Evolutionary conservation across 2,797 vertebrate species (phyloP).

Genomic region (Sebastes itinus): DNA sequence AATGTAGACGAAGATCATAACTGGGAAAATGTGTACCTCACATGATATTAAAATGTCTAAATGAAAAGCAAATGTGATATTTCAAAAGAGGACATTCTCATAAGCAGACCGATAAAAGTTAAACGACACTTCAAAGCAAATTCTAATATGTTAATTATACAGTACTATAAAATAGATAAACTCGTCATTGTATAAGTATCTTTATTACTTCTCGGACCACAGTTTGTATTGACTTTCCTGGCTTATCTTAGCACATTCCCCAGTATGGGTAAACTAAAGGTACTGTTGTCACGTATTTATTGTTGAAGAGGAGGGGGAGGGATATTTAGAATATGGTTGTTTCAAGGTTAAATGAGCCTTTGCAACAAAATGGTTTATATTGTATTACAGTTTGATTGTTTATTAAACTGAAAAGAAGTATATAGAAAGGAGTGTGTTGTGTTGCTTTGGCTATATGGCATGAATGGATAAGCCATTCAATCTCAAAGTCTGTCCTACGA

Average conservation of each 20-base stretch:
- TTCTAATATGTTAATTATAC: not conserved
- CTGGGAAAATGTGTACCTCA: not conserved
- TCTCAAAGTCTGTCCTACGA: not conserved
- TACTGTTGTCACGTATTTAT: not conserved
- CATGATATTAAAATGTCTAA: not conserved
- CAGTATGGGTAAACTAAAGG: not conserved
- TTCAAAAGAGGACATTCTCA: not conserved
- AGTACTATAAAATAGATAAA: not conserved
- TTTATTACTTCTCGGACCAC: not conserved
- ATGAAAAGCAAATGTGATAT: not conserved
- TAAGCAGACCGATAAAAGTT: not conserved
- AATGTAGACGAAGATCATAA: not conserved
- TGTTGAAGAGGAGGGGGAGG: not conserved
- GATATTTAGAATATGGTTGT: not conserved
- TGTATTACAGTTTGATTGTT: not conserved
- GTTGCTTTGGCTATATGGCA: not conserved
- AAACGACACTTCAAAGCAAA: not conserved
- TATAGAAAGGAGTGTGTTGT: not conserved
- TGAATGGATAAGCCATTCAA: not conserved
- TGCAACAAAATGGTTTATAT: not conserved
- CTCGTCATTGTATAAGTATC: not conserved
- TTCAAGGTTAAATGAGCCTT: not conserved
- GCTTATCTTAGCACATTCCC: not conserved
- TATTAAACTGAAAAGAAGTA: not conserved
- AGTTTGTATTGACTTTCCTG: conserved; percentile 2